phyloP scores from a whole-genome alignment of 2,113 vertebrate species.

The Poicephalus meyeri region DNA sequence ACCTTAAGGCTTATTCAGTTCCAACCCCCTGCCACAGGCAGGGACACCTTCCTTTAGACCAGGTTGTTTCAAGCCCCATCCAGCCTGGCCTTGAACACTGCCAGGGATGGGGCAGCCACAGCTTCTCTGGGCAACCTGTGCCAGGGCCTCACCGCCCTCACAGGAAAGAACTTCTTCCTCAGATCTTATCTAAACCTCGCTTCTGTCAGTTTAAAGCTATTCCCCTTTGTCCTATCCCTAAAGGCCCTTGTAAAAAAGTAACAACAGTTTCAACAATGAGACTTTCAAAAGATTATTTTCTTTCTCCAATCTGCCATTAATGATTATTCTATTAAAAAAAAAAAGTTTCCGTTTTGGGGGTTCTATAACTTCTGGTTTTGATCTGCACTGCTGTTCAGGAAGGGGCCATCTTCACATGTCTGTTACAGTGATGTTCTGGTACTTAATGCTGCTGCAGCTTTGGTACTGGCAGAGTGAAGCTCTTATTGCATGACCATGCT shows the following conservation, averaged over 20 bases:
- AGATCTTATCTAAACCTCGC: not conserved
- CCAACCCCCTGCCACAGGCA: not conserved
- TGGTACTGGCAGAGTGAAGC: not conserved
- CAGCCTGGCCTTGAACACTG: not conserved
- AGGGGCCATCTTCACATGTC: not conserved
- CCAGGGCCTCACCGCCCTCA: not conserved
- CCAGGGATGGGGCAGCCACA: not conserved
- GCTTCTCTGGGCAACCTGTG: not conserved
- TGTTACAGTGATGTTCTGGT: fast-evolving
- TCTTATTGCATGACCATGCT: fast-evolving
- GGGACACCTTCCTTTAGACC: not conserved
- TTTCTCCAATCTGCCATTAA: not conserved
- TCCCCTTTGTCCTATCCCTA: not conserved
- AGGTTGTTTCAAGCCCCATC: not conserved
- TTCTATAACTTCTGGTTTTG: not conserved
- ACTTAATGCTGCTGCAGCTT: fast-evolving
- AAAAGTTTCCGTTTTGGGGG: not conserved
- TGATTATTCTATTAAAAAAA: not conserved
- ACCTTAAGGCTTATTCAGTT: not conserved
- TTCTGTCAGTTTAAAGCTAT: not conserved
- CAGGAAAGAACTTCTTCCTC: not conserved
- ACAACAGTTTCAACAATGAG: not conserved
- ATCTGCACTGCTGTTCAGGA: not conserved
- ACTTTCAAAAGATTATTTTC: not conserved
- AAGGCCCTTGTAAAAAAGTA: not conserved